Evolutionary conservation across 2,797 vertebrate genomes (phyloP).

Genomic region (Pseudochirops cupreus): DNA sequence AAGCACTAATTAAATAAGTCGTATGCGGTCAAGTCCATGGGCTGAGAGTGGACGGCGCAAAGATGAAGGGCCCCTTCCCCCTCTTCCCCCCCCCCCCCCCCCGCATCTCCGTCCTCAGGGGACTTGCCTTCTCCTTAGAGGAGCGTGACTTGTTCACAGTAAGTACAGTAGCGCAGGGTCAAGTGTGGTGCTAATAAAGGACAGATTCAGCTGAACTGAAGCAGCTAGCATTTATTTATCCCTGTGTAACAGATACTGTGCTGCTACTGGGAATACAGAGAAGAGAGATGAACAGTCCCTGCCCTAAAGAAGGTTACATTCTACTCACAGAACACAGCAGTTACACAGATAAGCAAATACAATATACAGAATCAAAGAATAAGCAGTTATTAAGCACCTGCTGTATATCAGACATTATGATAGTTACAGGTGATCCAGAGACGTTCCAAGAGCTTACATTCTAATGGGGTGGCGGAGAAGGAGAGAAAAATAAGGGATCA

Average conservation of each 20-base stretch:
- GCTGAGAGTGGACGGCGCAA: background rate
- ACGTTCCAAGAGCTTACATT: background rate
- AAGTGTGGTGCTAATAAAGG: background rate
- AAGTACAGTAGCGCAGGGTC: background rate
- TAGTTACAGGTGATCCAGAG: background rate
- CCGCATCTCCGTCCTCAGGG: background rate
- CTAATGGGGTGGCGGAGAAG: background rate
- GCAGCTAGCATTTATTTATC: background rate
- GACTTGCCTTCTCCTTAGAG: background rate
- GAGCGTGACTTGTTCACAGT: background rate
- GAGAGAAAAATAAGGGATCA: background rate
- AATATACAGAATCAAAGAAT: background rate
- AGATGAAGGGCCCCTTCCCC: background rate
- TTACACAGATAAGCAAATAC: background rate
- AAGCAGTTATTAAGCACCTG: background rate
- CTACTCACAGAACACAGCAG: background rate
- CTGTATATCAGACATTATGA: background rate
- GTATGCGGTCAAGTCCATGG: background rate
- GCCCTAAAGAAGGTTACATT: background rate
- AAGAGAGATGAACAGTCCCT: background rate
- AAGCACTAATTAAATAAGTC: background rate
- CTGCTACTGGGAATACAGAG: background rate
- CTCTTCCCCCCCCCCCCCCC: too few species aligned
- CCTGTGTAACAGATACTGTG: background rate
- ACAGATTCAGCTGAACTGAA: background rate